These are phyloP conservation scores for Spodoptera exigua DNA, from an alignment of 2,888 invertebrate species.

Conservation along the genomic window DNA sequence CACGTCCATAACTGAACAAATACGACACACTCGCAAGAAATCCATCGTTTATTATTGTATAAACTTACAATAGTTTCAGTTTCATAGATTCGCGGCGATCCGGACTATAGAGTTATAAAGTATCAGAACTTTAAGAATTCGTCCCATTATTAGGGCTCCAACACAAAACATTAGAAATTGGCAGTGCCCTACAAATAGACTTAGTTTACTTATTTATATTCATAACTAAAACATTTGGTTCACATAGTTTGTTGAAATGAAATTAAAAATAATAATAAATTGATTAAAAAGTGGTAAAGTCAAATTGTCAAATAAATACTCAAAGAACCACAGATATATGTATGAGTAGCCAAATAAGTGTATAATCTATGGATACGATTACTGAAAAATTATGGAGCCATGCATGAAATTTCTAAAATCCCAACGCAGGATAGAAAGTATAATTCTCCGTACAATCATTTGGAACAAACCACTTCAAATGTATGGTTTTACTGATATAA, in stretches of 20 bases:
- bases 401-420: too few species aligned
- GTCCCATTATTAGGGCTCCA: conserved; percentile 10
- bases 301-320: too few species aligned
- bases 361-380: too few species aligned
- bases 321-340: too few species aligned
- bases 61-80: conserved; percentile 38
- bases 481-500: too few species aligned
- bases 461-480: too few species aligned
- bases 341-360: too few species aligned
- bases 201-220: conserved; percentile 4
- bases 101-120: conserved; percentile 77
- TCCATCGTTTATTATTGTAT: conserved; percentile 58
- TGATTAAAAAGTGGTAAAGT: too few species aligned
- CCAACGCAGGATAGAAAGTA: too few species aligned
- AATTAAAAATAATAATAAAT: too few species aligned
- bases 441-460: too few species aligned
- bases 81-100: conserved; percentile 47
- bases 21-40: conserved; percentile 74
- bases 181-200: neutral
- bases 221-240: neutral
- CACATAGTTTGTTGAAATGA: neutral
- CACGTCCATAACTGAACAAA: conserved; percentile 77
- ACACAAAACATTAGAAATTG: neutral
- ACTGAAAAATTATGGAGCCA: too few species aligned
- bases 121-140: conserved; percentile 73